Conservation (phyloP, 2,113 vertebrate genomes). For the Vulpes lagopus region DNA sequence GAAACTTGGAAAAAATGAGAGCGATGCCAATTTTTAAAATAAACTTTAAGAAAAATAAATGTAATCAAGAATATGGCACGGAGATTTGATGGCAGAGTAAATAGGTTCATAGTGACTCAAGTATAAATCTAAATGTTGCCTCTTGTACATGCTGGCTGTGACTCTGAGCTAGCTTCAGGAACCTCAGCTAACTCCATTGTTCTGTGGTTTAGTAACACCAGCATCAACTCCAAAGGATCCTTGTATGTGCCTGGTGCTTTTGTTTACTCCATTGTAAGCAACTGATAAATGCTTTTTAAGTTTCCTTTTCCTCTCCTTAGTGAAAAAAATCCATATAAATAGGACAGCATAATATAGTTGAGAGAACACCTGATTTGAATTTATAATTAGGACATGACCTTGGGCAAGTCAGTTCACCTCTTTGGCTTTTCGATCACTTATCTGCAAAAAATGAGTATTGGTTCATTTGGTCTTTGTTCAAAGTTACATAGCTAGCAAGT, state of each 20-base stretch:
- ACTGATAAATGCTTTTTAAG: not conserved
- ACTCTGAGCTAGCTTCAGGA: constrained; percentile 24
- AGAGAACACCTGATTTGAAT: not conserved
- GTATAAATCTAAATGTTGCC: not conserved
- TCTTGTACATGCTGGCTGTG: not conserved
- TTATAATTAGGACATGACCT: not conserved
- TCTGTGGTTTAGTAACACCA: not conserved
- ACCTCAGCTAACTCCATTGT: not conserved
- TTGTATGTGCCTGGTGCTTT: not conserved
- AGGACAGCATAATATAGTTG: not conserved
- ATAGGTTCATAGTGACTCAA: not conserved
- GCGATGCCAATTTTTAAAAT: not conserved
- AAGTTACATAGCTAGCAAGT: not conserved
- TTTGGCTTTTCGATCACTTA: not conserved
- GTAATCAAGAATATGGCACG: constrained; percentile 10
- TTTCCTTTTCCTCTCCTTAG: not conserved
- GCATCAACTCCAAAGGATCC: not conserved
- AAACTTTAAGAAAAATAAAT: constrained; percentile 34
- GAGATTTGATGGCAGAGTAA: not conserved
- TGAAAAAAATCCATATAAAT: not conserved
- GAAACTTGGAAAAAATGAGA: constrained; percentile 26
- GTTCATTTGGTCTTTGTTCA: not conserved
- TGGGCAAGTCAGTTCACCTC: not conserved
- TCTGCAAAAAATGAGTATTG: not conserved
- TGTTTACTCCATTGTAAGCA: not conserved